Base-by-base conservation (phyloP, 2,888 invertebrate species). In the Julus scandinavius region DNA sequence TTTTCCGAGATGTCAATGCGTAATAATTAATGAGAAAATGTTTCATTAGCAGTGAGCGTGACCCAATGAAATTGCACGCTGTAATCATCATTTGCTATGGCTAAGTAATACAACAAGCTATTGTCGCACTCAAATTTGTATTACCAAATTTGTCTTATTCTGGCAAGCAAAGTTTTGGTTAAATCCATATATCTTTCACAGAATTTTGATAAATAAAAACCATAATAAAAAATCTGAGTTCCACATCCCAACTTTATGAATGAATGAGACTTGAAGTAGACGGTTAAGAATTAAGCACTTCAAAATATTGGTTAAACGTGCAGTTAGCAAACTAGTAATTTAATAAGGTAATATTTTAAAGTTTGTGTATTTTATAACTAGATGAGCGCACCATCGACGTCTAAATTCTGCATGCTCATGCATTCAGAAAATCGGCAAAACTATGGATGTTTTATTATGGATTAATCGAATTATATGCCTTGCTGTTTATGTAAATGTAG, bases 21-120 rank as follows among this genome's bases (percentile, higher is more conserved):
- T 38, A 80, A 80, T 80, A 80, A 80, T 80, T 80, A 80, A 80
- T 80, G 80, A 80, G 38, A 38, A 80, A 80, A 80, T 80, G 80
- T 80, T 80, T 80, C 80, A 80, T 20, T 80, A 80, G 38, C 13
- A 80, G 29, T 38, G 38, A 80, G 80, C 38, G 80, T 80, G 38
- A 20, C 38, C 29, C 80, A 3, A 11, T 80, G 80, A 38, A 72
- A 80, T 80, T 80, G 80, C 80, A 80, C 80, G 80, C 29, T 29
- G 38, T 29, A 80, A 38, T 15, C 72, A 72, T 72, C 72, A 72
- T 1, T 29, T 20, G 20, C 29, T 80, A 80, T 9, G 80, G 38
- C 38, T 13, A 13, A 13, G 80, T 9, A 3, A 80, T 20, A 38
- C 29, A 5, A 29, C 45, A 38, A 80, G 38, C 38, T 80, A 63